Percentiles rank a stretch among this genome's conserved stretches.
These are phyloP conservation scores for Epiblema foenella DNA, from an alignment of 2,888 invertebrate genomes.

Conservation along the genomic window DNA sequence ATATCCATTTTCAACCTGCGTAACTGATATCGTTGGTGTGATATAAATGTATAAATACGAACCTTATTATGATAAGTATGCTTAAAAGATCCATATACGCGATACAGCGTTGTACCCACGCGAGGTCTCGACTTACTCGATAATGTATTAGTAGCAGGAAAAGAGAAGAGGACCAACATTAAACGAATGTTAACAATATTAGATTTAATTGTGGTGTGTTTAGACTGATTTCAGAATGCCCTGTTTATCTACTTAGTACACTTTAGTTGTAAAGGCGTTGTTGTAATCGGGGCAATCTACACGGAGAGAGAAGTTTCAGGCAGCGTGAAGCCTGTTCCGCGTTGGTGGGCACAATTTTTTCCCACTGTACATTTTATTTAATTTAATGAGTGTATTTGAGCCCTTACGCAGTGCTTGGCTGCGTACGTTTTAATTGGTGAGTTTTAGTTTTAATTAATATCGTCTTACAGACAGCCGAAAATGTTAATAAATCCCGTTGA, in stretches of 20 bases:
- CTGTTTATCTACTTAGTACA: background rate
- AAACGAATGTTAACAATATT: background rate
- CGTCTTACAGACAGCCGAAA: background rate
- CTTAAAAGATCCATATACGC: conserved; percentile 46
- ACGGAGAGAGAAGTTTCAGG: conserved; percentile 69
- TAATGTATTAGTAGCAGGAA: conserved; percentile 49
- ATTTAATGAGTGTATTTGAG: conserved; percentile 64
- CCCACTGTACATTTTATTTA: conserved; percentile 70
- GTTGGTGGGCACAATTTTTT: conserved; percentile 71
- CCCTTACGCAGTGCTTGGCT: conserved; percentile 58
- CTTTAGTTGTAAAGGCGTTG: background rate
- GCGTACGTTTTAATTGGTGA: conserved; percentile 61
- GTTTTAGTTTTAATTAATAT: conserved; percentile 49
- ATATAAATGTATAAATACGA: conserved; percentile 11
- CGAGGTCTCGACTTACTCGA: conserved; percentile 67
- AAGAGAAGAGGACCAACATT: background rate
- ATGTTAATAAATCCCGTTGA: background rate
- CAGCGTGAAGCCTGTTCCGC: conserved; percentile 80
- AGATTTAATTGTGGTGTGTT: background rate
- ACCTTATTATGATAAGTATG: conserved; percentile 18
- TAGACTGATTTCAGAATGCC: conserved; percentile 9
- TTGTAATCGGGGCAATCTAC: conserved; percentile 75
- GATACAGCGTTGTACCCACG: conserved; percentile 55
- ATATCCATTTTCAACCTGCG: conserved; percentile 22
- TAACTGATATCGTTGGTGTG: conserved; percentile 10